Conservation (phyloP, 92 coral and sea anemone genomes). For the Epizoanthus stellaris region DNA sequence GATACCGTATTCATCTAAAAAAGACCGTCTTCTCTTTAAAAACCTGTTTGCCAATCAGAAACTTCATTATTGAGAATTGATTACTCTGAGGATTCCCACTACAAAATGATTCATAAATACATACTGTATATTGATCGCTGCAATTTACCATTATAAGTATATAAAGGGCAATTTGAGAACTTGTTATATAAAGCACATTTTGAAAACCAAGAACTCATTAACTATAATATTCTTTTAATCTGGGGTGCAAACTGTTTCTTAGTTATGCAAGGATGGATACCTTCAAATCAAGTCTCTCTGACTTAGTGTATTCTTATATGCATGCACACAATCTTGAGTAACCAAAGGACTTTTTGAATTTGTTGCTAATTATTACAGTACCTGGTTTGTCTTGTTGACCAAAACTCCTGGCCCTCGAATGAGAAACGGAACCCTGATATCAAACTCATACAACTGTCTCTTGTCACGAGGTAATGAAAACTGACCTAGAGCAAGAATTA, state of each 20-base stretch:
- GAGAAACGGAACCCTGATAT: slow-evolving; percentile 83
- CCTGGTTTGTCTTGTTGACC: slow-evolving; percentile 66
- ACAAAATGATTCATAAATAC: no score
- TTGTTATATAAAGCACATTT: no score
- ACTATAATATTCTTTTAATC: background rate
- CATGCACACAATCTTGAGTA: background rate
- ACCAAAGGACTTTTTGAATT: background rate
- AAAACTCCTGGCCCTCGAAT: slow-evolving; percentile 81
- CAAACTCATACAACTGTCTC: slow-evolving; percentile 87
- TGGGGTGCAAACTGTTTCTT: background rate
- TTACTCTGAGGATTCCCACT: no score
- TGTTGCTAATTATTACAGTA: background rate
- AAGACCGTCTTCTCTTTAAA: no score
- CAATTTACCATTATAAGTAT: no score
- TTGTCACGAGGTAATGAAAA: slow-evolving; percentile 85
- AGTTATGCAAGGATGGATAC: background rate
- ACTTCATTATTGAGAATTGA: no score
- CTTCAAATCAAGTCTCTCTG: no score
- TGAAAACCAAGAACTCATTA: background rate
- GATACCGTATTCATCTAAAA: no score
- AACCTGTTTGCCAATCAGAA: no score
- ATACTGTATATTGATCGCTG: no score
- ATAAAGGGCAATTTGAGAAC: no score
- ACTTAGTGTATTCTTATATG: background rate
- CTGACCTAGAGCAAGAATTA: slow-evolving; percentile 62